Evolutionary conservation across 2,888 invertebrate genomes (phyloP).

Genomic region (Octonoba sinensis): DNA sequence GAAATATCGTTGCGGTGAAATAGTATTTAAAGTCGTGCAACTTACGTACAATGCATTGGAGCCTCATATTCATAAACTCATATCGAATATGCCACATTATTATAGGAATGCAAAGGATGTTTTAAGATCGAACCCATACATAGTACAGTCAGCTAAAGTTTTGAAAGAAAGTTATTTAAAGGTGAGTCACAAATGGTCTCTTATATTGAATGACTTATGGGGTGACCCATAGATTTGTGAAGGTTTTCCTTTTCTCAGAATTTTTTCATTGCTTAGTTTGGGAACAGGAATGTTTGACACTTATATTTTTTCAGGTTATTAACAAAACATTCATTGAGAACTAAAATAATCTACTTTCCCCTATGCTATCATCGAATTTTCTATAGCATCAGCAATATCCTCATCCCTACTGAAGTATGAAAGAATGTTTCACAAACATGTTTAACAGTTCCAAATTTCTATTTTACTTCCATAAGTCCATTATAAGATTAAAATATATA

Average conservation of each 20-base stretch:
- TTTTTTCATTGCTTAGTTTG: background rate
- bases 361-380: too few relatives aligned
- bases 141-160: constrained; percentile 5
- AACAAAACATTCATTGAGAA: too few relatives aligned
- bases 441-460: too few relatives aligned
- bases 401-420: too few relatives aligned
- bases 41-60: constrained; percentile 19
- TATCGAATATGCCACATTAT: constrained; percentile 26
- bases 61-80: constrained; percentile 25
- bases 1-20: constrained; percentile 41
- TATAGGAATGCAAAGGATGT: constrained; percentile 8
- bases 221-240: too few relatives aligned
- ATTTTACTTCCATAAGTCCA: too few relatives aligned
- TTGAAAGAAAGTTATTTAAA: constrained; percentile 14
- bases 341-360: too few relatives aligned
- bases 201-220: too few relatives aligned
- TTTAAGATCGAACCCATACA: constrained; percentile 14
- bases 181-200: constrained; percentile 4
- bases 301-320: background rate
- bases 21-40: constrained; percentile 29
- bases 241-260: background rate
- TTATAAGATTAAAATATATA: too few relatives aligned
- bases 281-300: background rate
- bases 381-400: too few relatives aligned
- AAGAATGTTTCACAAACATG: too few relatives aligned